A percentile compares a stretch with the other conserved stretches of the same genome.
These are phyloP conservation scores for Nibea coibor DNA, from an alignment of 2,113 vertebrate species.

Conservation along the genomic window DNA sequence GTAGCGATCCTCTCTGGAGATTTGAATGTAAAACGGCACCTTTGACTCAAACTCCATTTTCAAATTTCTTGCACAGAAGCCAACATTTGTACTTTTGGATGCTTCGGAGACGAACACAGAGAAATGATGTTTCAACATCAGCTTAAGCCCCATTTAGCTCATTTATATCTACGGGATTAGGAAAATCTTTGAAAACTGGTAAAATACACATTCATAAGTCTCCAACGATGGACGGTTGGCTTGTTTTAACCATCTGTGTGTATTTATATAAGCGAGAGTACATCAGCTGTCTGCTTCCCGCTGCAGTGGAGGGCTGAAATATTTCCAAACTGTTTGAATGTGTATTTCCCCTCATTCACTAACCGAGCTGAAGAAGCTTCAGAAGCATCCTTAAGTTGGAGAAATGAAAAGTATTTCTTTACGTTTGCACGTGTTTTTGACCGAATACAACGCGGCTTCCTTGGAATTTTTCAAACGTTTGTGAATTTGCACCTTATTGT, in stretches of 20 bases:
- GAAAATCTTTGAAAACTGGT: not conserved
- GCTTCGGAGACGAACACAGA: not conserved
- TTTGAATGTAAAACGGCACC: slow-evolving; percentile 28
- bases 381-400: not conserved
- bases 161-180: not conserved
- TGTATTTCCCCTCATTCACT: not conserved
- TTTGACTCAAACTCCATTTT: slow-evolving; percentile 11
- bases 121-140: not conserved
- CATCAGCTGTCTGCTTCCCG: not conserved
- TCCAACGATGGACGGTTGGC: not conserved
- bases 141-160: not conserved
- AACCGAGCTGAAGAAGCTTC: not conserved
- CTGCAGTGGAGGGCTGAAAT: not conserved
- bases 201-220: not conserved
- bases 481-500: slow-evolving; percentile 66
- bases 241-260: not conserved
- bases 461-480: slow-evolving; percentile 9
- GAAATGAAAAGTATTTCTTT: not conserved
- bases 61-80: slow-evolving; percentile 32
- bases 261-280: not conserved
- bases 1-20: not conserved
- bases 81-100: not conserved
- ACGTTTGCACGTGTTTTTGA: slow-evolving; percentile 22
- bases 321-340: not conserved
- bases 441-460: not conserved